Conservation (phyloP, 2,113 vertebrate genomes). For the Ceyx cyanopectus region DNA sequence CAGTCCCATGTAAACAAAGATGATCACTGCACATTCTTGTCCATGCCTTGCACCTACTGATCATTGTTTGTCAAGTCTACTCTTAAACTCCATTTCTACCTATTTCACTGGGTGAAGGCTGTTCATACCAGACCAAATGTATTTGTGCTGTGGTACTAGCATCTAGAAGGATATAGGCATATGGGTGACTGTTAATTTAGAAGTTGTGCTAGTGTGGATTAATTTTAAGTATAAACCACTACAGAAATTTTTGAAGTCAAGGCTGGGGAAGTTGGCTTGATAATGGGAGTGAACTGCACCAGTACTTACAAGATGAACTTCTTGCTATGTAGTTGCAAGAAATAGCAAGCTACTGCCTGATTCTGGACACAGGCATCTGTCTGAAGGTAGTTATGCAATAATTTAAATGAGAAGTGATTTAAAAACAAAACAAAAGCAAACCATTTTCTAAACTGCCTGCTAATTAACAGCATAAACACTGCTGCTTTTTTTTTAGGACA, state of each 20-base stretch:
- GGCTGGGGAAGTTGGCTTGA: neutral
- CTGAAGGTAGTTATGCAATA: neutral
- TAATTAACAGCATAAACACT: neutral
- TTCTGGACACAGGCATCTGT: neutral
- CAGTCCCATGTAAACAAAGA: neutral
- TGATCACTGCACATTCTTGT: neutral
- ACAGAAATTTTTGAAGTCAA: neutral
- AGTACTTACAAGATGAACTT: neutral
- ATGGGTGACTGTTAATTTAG: neutral
- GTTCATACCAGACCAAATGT: neutral
- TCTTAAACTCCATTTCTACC: neutral
- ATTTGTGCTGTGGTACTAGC: neutral
- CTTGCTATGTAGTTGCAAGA: neutral
- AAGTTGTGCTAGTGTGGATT: neutral
- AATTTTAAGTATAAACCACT: neutral
- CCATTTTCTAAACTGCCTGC: neutral
- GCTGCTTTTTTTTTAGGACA: neutral
- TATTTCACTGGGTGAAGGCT: neutral
- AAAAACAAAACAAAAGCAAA: neutral
- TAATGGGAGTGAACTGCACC: neutral
- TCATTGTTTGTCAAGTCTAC: neutral
- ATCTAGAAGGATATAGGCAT: neutral
- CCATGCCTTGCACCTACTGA: accelerated
- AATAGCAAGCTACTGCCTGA: neutral
- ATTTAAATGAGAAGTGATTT: neutral